Evolutionary conservation across 2,113 vertebrate genomes (phyloP), one percentile per base, ranked within the genome.

Genomic region (Pitta sordida): DNA sequence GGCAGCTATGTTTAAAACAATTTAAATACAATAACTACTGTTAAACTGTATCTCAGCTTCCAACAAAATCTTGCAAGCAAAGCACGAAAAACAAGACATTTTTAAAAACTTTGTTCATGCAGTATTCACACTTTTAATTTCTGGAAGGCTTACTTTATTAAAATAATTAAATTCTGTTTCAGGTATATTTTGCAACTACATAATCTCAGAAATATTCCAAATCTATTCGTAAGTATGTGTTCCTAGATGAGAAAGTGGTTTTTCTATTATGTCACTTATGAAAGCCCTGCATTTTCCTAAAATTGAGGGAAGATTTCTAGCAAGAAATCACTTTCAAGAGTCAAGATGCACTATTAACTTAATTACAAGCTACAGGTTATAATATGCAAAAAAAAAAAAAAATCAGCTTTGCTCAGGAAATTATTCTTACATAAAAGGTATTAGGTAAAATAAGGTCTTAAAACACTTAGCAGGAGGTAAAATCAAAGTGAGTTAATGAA

Each of bases 401-500:
- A 46, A 14, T 3, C 46, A 62, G 17, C 26, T 92, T 85, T 69
- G 10, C 59, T 76, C 68, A 7, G 7, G 30, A 75, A 83, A 44
- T 29, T 63, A 43, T 19, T 67, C 36, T 46, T 76, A 56, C 6
- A 27, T 60, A 77, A 39, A 85, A 53, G 8, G 43, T 36, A 64
- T 36, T 24, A n/a, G 6, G 24, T 20, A 90, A 88, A 92, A 81
- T 34, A 70, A 59, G 27, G 39, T 78, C 58, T 67, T 60, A 53
- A 83, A 89, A 73, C 17, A 68, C 48, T 65, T 52, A 37, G n/a
- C 11, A 71, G 62, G 58, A 79, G 20, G 44, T 30, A 91, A 91
- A 90, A 76, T 9, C n/a, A 51, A 77, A 81, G 34, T 3, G 17
- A 92, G 32, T 59, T 83, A 69, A 83, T 59, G 64, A 86, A 86